A percentile compares a stretch with the other conserved stretches of the same genome.
phyloP scores from a whole-genome alignment of 2,888 invertebrate species.

The Hypsopygia costalis region DNA sequence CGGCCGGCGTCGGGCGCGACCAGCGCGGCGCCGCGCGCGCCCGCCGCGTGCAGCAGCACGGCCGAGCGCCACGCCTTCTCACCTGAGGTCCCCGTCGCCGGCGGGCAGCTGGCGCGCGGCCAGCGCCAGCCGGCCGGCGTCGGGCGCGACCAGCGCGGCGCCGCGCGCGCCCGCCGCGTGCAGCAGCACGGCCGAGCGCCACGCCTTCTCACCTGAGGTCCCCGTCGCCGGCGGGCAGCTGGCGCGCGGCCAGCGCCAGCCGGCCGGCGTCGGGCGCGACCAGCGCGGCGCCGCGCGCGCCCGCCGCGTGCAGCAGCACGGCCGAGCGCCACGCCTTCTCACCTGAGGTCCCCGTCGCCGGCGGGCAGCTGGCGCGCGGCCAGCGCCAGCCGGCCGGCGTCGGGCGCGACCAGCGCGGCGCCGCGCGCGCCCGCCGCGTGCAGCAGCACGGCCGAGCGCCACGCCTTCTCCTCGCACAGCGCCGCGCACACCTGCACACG shows the following conservation, averaged over 20 bases:
- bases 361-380: constrained; percentile 54
- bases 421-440: constrained; percentile 49
- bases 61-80: constrained; percentile 56
- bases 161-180: constrained; percentile 49
- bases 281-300: constrained; percentile 35
- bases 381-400: constrained; percentile 32
- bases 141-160: constrained; percentile 34
- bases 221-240: constrained; percentile 55
- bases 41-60: constrained; percentile 60
- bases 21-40: constrained; percentile 35
- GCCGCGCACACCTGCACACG: constrained; percentile 40
- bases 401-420: constrained; percentile 34
- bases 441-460: constrained; percentile 57
- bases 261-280: constrained; percentile 31
- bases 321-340: constrained; percentile 56
- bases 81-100: constrained; percentile 52
- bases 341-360: constrained; percentile 53
- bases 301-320: constrained; percentile 61
- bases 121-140: constrained; percentile 32
- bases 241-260: constrained; percentile 44
- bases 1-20: constrained; percentile 30
- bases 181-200: constrained; percentile 57
- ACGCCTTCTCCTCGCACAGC: constrained; percentile 53
- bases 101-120: constrained; percentile 54
- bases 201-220: constrained; percentile 58